Evolutionary conservation across 2,888 invertebrate species (phyloP), one percentile per base, ranked within the genome.

Genomic region (Therioaphis trifolii): DNA sequence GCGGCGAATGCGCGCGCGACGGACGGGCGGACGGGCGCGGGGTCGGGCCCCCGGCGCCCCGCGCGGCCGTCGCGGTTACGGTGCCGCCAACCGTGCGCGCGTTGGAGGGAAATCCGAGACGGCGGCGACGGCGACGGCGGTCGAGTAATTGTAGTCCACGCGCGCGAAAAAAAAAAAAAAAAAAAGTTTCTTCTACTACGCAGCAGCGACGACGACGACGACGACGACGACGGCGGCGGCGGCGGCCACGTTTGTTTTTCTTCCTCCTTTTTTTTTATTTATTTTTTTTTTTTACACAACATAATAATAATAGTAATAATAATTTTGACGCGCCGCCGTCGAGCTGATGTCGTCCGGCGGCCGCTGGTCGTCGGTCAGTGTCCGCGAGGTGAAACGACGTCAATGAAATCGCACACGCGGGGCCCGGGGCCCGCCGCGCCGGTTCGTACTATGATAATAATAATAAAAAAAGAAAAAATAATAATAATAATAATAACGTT

Each of bases 51-150:
- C 18, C 35, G 11, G 4, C 52, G 40, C 43, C 66, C 63, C 74
- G 74, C 63, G n/a, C 24, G 40, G 14, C 40, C 43, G 0, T 2
- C 52, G 18, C 4, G 9, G 7, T 0, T 4, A 35, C 82, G 2
- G 74, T 82, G 74, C 35, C 0, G 52, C 82, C 82, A 82, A 74
- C 74, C 24, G 52, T 43, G 24, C 18, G 24, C 46, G 40, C 40
- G n/a, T 82, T 52, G 43, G 40, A 82, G 74, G 82, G 66, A 82
- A 82, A 80, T 61, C 58, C 21, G 24, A 52, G 35, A 35, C 66
- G 49, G 5, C 49, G 21, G 63, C 29, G n/a, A 0, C 15, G 46
- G 12, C 46, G 43, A 4, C 7, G 43, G 43, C 15, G 2, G 46
- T 12, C 46, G 21, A 11, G 4, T n/a, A n/a, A 35, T 29, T n/a